Percentiles rank a stretch among this genome's conserved stretches.
phyloP scores from a whole-genome alignment of 2,113 vertebrate genomes.

The Columba livia region DNA sequence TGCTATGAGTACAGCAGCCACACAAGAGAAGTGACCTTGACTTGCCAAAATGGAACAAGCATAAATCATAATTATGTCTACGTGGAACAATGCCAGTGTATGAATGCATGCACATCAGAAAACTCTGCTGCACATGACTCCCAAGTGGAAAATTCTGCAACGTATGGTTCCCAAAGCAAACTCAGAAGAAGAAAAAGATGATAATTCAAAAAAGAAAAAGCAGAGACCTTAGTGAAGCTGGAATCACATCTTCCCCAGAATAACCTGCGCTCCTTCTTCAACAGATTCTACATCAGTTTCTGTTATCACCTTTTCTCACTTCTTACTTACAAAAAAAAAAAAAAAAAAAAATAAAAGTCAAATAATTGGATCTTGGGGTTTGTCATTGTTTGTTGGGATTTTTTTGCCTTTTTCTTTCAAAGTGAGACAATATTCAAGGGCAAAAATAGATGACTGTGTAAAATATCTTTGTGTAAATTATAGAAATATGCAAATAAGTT shows the following conservation, averaged over 20 bases:
- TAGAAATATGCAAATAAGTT: not conserved
- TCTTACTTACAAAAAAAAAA: slow-evolving; percentile 1
- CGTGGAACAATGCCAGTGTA: slow-evolving; percentile 79
- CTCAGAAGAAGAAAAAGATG: not conserved
- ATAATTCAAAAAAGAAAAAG: not conserved
- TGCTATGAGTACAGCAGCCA: slow-evolving; percentile 79
- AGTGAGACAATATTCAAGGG: not conserved
- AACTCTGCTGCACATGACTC: not conserved
- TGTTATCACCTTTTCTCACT: not conserved
- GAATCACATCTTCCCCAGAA: not conserved
- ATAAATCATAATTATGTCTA: slow-evolving; percentile 70
- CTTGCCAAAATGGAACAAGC: slow-evolving; percentile 72
- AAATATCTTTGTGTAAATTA: not conserved
- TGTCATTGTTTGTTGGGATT: no score
- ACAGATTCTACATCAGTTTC: not conserved
- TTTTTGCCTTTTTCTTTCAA: not conserved
- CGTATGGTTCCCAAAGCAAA: fast-evolving
- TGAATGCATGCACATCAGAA: not conserved
- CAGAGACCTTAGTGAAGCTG: not conserved
- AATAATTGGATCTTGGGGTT: not conserved
- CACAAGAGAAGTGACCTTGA: slow-evolving; percentile 70
- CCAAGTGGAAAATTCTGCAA: not conserved
- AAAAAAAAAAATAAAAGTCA: not conserved
- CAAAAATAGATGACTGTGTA: not conserved
- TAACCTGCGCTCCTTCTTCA: not conserved